Percentiles rank a stretch among this genome's conserved stretches.
Conservation (phyloP, 2,888 invertebrate species). For the Hemistola chrysoprasaria region DNA sequence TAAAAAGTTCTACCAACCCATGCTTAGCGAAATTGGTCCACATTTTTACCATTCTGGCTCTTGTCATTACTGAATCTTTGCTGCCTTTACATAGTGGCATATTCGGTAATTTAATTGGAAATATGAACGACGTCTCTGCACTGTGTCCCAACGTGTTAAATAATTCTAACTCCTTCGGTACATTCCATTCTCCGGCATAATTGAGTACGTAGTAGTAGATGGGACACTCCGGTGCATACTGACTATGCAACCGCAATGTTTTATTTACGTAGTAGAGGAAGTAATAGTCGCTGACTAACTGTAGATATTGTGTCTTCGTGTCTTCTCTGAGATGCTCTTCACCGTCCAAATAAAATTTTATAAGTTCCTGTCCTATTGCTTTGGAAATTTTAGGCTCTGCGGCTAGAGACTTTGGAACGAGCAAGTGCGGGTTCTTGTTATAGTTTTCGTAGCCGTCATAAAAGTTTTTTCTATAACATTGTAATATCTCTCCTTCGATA, state of each 20-base stretch:
- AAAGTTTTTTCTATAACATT: constrained; percentile 47
- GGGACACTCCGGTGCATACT: constrained; percentile 53
- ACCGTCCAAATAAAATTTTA: constrained; percentile 64
- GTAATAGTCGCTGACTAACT: constrained; percentile 66
- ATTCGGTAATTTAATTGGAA: constrained; percentile 47
- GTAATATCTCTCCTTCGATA: constrained; percentile 55
- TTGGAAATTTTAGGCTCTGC: constrained; percentile 45
- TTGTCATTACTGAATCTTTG: constrained; percentile 57
- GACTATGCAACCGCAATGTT: constrained; percentile 58
- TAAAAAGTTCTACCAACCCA: constrained; percentile 69
- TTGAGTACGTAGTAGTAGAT: constrained; percentile 68
- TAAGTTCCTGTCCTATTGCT: constrained; percentile 56
- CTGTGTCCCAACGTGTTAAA: constrained; percentile 62
- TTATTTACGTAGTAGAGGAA: constrained; percentile 67
- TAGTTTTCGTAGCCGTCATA: constrained; percentile 59
- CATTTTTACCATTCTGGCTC: constrained; percentile 62
- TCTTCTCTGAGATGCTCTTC: constrained; percentile 53
- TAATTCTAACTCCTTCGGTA: constrained; percentile 47
- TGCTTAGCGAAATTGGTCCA: constrained; percentile 79
- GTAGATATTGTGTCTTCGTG: constrained; percentile 60
- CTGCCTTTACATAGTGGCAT: constrained; percentile 51
- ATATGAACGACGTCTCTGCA: constrained; percentile 66
- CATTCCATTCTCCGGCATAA: constrained; percentile 60
- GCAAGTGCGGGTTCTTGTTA: constrained; percentile 52
- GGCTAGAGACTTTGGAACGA: constrained; percentile 59